Evolutionary conservation across 1,140 invertebrate species (phyloP).

Genomic region (Drosophila pachea): DNA sequence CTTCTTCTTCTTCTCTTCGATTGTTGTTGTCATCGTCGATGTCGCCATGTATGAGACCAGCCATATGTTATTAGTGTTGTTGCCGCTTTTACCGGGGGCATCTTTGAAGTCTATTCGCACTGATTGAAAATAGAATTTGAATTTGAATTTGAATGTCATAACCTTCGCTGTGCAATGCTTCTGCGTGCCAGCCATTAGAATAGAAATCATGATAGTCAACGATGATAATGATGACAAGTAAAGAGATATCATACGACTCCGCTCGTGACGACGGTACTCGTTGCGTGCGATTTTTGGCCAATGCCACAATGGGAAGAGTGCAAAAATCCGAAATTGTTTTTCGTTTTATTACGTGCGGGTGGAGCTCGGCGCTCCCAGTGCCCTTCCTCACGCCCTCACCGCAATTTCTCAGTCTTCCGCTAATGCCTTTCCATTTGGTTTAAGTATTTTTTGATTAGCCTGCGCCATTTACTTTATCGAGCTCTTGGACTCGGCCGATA

Average conservation of each 20-base stretch:
- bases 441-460: slow-evolving; percentile 71
- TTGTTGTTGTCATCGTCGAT: slow-evolving; percentile 46
- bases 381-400: too few relatives aligned
- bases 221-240: slow-evolving; percentile 31
- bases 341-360: slow-evolving; percentile 14
- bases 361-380: not conserved
- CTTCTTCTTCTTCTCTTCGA: too few relatives aligned
- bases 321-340: slow-evolving; percentile 33
- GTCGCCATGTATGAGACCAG: slow-evolving; percentile 50
- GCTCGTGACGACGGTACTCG: not conserved
- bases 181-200: slow-evolving; percentile 27
- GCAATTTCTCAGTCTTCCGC: not conserved
- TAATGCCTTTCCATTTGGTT: slow-evolving; percentile 53
- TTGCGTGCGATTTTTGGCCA: slow-evolving; percentile 28
- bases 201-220: slow-evolving; percentile 26
- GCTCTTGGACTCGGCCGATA: not conserved
- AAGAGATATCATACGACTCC: slow-evolving; percentile 14
- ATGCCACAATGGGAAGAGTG: slow-evolving; percentile 38
- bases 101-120: slow-evolving; percentile 54
- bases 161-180: slow-evolving; percentile 62
- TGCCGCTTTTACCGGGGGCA: slow-evolving; percentile 25
- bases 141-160: slow-evolving; percentile 69
- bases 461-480: slow-evolving; percentile 28
- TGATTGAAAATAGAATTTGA: slow-evolving; percentile 73
- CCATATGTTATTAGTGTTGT: slow-evolving; percentile 44